A percentile compares a stretch with the other conserved stretches of the same genome.
phyloP scores from a whole-genome alignment of 2,797 vertebrate species.

The Falco berigora region DNA sequence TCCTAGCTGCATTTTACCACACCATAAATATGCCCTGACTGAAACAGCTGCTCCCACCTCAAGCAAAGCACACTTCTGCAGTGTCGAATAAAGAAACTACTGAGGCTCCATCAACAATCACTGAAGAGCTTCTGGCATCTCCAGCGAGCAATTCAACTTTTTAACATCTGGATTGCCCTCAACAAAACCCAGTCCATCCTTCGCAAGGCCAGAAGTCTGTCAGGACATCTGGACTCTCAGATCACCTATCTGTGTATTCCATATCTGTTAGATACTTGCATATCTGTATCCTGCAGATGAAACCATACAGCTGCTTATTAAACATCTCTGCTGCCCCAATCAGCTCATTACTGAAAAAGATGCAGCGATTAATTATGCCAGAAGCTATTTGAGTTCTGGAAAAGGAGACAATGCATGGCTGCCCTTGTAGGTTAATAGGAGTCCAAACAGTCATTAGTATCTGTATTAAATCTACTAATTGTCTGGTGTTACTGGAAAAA shows the following conservation, averaged over 20 bases:
- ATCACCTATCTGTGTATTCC: neutral
- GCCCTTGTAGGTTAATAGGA: conserved; percentile 63
- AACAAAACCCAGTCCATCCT: neutral
- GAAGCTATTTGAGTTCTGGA: conserved; percentile 72
- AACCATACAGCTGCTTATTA: neutral
- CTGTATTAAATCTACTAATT: neutral
- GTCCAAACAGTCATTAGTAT: neutral
- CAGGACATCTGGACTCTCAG: neutral
- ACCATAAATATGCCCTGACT: neutral
- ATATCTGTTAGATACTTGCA: neutral
- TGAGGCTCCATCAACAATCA: neutral
- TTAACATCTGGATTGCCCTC: neutral
- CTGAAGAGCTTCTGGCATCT: neutral
- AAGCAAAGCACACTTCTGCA: neutral
- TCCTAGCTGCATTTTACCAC: neutral
- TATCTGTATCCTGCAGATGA: neutral
- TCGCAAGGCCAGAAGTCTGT: neutral
- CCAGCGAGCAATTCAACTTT: neutral
- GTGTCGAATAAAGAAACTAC: neutral
- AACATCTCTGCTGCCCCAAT: neutral
- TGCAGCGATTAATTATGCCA: conserved; percentile 67
- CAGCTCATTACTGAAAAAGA: neutral
- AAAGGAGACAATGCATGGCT: conserved; percentile 68
- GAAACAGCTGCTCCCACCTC: neutral
- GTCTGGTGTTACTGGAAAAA: neutral